These are phyloP conservation scores for Nematostella vectensis DNA, from an alignment of 92 coral and sea anemone species.

Conservation along the genomic window DNA sequence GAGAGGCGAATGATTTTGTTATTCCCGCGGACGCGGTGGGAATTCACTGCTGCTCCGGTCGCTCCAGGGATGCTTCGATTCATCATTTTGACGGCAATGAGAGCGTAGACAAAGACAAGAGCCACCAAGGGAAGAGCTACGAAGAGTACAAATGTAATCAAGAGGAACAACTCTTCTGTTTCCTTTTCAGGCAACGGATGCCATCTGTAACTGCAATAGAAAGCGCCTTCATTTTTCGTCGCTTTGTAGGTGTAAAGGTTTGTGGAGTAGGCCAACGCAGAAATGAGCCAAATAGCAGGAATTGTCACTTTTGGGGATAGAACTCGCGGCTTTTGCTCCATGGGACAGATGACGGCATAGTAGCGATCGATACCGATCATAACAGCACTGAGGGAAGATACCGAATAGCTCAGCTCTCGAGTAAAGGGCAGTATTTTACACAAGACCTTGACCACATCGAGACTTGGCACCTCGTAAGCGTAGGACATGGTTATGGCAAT, in stretches of 20 bases:
- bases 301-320: constrained; percentile 3
- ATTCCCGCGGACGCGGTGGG: constrained; percentile 10
- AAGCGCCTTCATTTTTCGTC: no score
- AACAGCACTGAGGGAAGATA: constrained; percentile 15
- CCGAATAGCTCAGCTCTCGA: constrained; percentile 20
- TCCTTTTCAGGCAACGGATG: not conserved
- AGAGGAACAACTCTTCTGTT: constrained; percentile 9
- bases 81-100: constrained; percentile 9
- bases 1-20: constrained; percentile 7
- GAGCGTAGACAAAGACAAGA: not conserved
- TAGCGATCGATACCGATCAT: constrained; percentile 18
- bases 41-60: not conserved
- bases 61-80: constrained; percentile 16
- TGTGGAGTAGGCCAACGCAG: constrained; percentile 1
- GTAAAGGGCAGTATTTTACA: constrained; percentile 14
- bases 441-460: not conserved
- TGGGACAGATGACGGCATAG: constrained; percentile 15
- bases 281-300: constrained; percentile 9
- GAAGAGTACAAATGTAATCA: constrained; percentile 9
- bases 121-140: constrained; percentile 6
- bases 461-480: constrained; percentile 6
- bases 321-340: constrained; percentile 3
- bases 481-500: not conserved
- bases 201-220: constrained; percentile 1
- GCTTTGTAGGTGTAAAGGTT: constrained; percentile 8